Evolutionary conservation across 2,888 invertebrate genomes (phyloP).

Genomic region (Nephrotoma guestfalica): DNA sequence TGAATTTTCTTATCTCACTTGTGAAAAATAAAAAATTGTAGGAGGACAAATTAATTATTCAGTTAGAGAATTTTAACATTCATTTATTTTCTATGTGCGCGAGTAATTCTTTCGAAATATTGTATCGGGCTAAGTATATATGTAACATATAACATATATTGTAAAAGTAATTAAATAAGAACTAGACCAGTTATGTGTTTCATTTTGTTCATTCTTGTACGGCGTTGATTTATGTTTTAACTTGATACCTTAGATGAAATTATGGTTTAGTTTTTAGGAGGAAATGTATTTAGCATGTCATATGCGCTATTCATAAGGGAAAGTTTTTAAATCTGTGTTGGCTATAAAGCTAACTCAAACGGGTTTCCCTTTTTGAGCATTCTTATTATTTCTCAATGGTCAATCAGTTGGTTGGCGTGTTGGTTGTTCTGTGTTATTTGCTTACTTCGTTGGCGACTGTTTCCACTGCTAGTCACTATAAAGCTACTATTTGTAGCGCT

Average conservation of each 20-base stretch:
- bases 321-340: too few relatives aligned
- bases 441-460: too few relatives aligned
- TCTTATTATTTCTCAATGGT: too few relatives aligned
- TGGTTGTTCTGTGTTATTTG: too few relatives aligned
- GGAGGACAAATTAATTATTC: neutral
- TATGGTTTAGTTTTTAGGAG: neutral
- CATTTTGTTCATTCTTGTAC: neutral
- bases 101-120: neutral
- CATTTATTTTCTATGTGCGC: neutral
- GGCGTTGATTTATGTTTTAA: neutral
- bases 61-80: neutral
- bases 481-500: too few relatives aligned
- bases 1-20: neutral
- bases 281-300: neutral
- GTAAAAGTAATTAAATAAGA: neutral
- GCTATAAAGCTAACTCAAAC: too few relatives aligned
- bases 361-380: too few relatives aligned
- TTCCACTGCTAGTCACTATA: too few relatives aligned
- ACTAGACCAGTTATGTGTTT: neutral
- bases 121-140: neutral
- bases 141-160: neutral
- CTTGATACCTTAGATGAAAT: neutral
- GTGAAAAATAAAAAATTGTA: neutral
- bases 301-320: too few relatives aligned
- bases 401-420: rapidly evolving